Base-by-base conservation (phyloP, 2,888 invertebrate species). In the Eristalis arbustorum region DNA sequence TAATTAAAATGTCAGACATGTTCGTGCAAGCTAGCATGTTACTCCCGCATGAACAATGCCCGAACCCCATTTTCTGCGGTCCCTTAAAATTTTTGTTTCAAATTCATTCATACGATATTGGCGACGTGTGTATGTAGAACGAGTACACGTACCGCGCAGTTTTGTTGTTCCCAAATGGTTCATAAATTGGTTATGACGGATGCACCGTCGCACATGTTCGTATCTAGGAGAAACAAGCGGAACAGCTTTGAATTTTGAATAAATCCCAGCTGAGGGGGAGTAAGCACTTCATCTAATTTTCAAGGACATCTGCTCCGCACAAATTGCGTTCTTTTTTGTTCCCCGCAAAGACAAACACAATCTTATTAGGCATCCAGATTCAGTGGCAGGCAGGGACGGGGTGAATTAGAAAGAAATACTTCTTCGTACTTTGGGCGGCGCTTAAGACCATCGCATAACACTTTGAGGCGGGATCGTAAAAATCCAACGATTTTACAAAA, bases 391-490 rank as follows among this genome's bases (percentile, higher is more conserved):
- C 37, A 23, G 49, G 40, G 61, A 71, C 22, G 69, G 42, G 61
- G 62, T n/a, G 31, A 37, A 67, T 75, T 68, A 68, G 62, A 76
- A 63, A 67, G 67, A 72, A 76, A 84, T 75, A 63, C 67, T 71
- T 67, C 57, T 69, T 71, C 61, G 61, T 66, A 62, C 62, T 79
- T 72, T 56, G 57, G 57, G 49, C 34, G 71, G 64, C 28, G 59
- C 74, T 78, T 49, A n/a, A 78, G 74, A 62, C 69, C 69, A 49
- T 49, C 49, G 37, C 74, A 62, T 74, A 79, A 74, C 64, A 83
- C 64, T 69, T 74, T 83, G 74, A 79, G 63, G 68, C 67, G 64
- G 64, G 62, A 78, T 40, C 78, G 77, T 83, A 78, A 79, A 71
- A 79, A 79, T 79, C 69, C 71, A 79, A 66, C 71, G 62, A 66